Base-by-base conservation (phyloP, 2,888 invertebrate species). In the Mylabris sibirica region DNA sequence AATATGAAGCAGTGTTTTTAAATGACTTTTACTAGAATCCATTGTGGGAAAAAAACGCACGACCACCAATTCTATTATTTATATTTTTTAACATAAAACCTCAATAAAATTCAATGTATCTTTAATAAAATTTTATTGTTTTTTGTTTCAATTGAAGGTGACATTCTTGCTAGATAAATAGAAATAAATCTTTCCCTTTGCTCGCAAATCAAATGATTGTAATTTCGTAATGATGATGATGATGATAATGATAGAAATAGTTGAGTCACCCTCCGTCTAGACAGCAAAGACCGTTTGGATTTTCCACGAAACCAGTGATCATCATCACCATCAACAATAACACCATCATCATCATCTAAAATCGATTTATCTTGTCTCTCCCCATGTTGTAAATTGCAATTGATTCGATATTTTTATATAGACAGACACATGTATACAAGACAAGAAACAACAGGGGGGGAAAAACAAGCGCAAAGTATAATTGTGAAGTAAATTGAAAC, bases 201-300 rank as follows among this genome's bases (percentile, higher is more conserved):
- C 8, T 12, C 38, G 12, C 49, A 49, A 49, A 49, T 49, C 49
- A 49, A 20, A 49, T 49, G 17, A 44, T 17, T n/a, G 41, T 35
- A 35, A 35, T 41, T 41, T 14, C 3, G 12, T 41, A 12, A 12
- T 49, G 44, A 49, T 49, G 44, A n/a, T 38, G 41, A 12, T 49
- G 44, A 49, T 49, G 44, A 12, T 41, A 5, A 35, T 35, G 38
- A 41, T 41, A 41, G 8, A 49, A 49, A 49, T 49, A 20, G 57
- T 57, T 57, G 57, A 57, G 57, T 57, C 57, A 57, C 57, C 57
- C 57, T 57, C 57, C 12, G 57, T 57, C 57, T 57, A 57, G 57
- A 57, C 57, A 5, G 57, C 0, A 44, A 5, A 44, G 44, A 44
- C 17, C 8, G 30, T 35, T 17, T 12, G 8, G 22, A 24, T 57